phyloP scores from a whole-genome alignment of 2,888 invertebrate species.

The Polydrusus pterygomalis region DNA sequence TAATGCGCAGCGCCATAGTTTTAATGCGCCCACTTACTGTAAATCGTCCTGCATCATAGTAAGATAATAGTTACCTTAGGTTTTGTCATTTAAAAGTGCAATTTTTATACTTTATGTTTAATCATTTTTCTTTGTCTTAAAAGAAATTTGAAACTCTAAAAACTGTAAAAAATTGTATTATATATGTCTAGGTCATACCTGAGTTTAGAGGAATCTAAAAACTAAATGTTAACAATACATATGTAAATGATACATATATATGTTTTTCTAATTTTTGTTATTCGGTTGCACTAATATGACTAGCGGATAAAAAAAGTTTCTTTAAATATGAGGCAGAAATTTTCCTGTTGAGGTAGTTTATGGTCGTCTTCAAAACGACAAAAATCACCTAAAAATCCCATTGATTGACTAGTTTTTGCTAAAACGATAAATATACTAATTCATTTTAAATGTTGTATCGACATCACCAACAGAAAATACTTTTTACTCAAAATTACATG shows the following conservation, averaged over 20 bases:
- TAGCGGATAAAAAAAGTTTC: conserved; percentile 63
- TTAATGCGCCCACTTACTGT: no score
- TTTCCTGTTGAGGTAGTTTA: conserved; percentile 62
- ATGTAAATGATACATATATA: conserved; percentile 14
- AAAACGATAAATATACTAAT: background rate
- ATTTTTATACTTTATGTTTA: background rate
- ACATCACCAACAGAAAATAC: background rate
- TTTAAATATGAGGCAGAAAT: conserved; percentile 64
- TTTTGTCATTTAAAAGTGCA: background rate
- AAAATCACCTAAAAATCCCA: conserved; percentile 23
- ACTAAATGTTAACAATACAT: conserved; percentile 52
- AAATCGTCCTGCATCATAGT: no score
- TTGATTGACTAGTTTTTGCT: conserved; percentile 7
- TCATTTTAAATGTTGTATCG: background rate
- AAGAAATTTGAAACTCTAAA: background rate
- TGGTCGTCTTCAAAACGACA: conserved; percentile 47
- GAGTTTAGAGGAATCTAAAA: conserved; percentile 60
- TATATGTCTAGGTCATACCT: conserved; percentile 50
- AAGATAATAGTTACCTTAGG: background rate
- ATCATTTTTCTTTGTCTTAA: background rate
- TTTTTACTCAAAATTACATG: no score
- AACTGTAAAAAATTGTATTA: conserved; percentile 1
- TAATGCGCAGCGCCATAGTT: no score
- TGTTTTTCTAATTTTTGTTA: conserved; percentile 31
- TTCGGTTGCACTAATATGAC: conserved; percentile 66